Evolutionary conservation across 1,140 invertebrate genomes (phyloP).

Genomic region (Rhagoletis pomonella): DNA sequence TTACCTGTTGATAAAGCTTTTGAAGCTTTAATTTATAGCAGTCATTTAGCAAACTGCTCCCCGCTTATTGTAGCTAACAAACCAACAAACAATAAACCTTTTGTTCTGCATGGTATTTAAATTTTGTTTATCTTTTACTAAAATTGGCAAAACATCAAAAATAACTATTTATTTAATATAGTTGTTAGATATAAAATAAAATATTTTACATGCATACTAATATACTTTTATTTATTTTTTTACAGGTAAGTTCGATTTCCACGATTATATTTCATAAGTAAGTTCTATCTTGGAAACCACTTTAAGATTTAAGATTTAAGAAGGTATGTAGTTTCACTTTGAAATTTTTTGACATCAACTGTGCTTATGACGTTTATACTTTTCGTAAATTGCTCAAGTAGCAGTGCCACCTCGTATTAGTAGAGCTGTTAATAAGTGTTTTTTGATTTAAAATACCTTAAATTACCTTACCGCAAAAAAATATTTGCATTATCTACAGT

Average conservation of each 20-base stretch:
- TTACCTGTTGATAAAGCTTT: background rate
- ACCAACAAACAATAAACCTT: background rate
- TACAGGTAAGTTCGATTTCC: slow-evolving; percentile 15
- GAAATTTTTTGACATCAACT: no score
- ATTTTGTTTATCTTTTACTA: slow-evolving; percentile 5
- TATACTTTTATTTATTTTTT: background rate
- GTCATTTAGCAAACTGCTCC: background rate
- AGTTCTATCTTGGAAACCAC: slow-evolving; percentile 29
- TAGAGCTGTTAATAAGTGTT: no score
- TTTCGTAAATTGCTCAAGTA: no score
- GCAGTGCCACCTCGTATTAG: no score
- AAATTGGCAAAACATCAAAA: background rate
- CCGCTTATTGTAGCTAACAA: background rate
- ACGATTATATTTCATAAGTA: background rate
- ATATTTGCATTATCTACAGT: no score
- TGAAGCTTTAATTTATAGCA: slow-evolving; percentile 6
- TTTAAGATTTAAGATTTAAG: background rate
- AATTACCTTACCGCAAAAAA: no score
- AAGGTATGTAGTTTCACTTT: no score
- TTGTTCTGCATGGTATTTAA: background rate
- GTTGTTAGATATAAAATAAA: background rate
- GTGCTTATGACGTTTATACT: no score
- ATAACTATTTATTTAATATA: no score
- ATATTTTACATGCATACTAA: background rate
- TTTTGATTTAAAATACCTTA: no score